Evolutionary conservation across 37 sponge, comb jelly and placozoan genomes (phyloP), one percentile per base, ranked within the genome.

Genomic region (Halichondria panicea): DNA sequence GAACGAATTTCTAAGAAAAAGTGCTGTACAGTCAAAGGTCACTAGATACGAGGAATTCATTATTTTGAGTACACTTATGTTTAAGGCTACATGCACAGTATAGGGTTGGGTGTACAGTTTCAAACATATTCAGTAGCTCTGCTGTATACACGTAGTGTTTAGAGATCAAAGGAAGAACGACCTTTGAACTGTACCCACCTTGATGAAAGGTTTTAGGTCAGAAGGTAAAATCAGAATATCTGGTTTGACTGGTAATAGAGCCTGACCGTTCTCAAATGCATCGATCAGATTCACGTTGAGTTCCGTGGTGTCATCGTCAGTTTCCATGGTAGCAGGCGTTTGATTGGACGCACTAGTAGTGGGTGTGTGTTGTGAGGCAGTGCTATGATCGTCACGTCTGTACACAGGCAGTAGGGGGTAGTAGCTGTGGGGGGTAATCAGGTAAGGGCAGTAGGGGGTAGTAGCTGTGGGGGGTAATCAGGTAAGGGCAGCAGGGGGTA

Each of bases 211-310:
- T 52, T 83, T 86, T 55, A 91, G 77, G 25, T 87, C 84, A n/a
- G 92, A 91, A 3, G 92, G 88, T 0, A 91, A 66, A 15, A 91
- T 15, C 28, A 91, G 71, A 15, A 91, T 21, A 67, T 91, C 88
- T 34, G 92, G 92, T 52, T 62, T 50, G 25, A 56, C 77, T 9
- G 83, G 84, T 8, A 91, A 34, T 5, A 9, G 11, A 9, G 81
- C 84, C 13, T 54, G 42, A 34, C 74, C 66, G 13, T 55, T 21
- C 6, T 78, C 80, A 75, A 75, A 69, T 22, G 69, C 75, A 13
- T 75, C 70, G 13, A 75, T 28, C 38, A 74, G 44, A 59, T 83
- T 76, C 37, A 83, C 44, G 57, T 83, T 83, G 27, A 83, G 70
- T 31, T 83, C 84, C 13, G n/a, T 40, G 7, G 55, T 12, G 5